Evolutionary conservation across 2,797 vertebrate genomes (phyloP), one percentile per base, ranked within the genome.

Genomic region (Salarias fasciatus): DNA sequence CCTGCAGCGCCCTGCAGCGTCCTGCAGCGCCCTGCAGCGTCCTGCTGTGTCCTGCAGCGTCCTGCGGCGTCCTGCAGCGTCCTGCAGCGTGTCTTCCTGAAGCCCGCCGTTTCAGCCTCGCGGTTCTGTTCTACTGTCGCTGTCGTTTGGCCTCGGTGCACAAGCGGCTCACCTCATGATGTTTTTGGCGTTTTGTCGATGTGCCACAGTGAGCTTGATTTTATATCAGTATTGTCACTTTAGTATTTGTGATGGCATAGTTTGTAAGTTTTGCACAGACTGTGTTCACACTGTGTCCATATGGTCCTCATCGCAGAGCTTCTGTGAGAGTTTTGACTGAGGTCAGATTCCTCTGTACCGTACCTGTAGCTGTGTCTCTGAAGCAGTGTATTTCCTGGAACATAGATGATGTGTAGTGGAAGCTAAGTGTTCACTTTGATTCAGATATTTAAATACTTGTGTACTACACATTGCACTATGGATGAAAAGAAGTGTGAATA

Each of bases 401-500:
- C 58, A 62, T 69, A 69, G 8, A 58, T 35, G 33, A 35, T n/a
- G n/a, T n/a, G n/a, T 48, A 4, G 37, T 43, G 30, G 35, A 63
- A 56, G 58, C 65, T 51, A 72, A 48, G 62, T 84, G 65, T 62
- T 80, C 47, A 37, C 31, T 41, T 54, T 38, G 11, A 53, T 69
- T 85, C 83, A 38, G 79, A 37, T 71, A 53, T 69, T 85, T 83
- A 38, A 79, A 37, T 71, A 62, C 38, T 37, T 53, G 60, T 83
- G 66, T 70, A 33, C 45, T 31, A 50, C 63, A 79, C 56, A 63
- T 59, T 18, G 18, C 69, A 41, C 45, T 56, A 31, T 79, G 63
- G 78, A 79, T 85, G 77, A 84, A 80, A 80, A 53, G n/a, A 85
- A 77, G 74, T 91, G 88, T 92, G 91, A 93, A 94, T 95, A 94